Percentiles rank a stretch among this genome's conserved stretches.
Evolutionary conservation across 2,113 vertebrate species (phyloP).

Genomic region (Speoplatyrhinus poulsoni): DNA sequence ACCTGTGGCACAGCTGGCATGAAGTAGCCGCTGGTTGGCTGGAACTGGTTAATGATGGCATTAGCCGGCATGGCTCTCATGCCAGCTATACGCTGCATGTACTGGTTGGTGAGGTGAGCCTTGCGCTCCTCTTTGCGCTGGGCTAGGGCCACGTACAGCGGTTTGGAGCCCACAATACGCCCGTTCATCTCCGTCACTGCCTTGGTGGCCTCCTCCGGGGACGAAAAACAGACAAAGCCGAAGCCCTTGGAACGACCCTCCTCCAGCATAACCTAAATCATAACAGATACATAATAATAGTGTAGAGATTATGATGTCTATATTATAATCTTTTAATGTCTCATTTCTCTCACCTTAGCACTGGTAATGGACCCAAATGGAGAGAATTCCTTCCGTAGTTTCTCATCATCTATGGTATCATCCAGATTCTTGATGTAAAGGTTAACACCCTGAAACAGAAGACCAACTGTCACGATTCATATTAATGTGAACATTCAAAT

Average conservation of each 20-base stretch:
- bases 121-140: constrained; percentile 98
- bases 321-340: no score
- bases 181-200: constrained; percentile 99
- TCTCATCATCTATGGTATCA: constrained; percentile 98
- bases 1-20: constrained; percentile 98
- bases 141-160: constrained; percentile 92
- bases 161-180: constrained; percentile 96
- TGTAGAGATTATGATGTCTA: background rate
- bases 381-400: constrained; percentile 95
- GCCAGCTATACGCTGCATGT: constrained; percentile 98
- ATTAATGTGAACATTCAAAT: background rate
- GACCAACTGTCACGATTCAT: background rate
- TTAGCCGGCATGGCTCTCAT: constrained; percentile 97
- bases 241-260: constrained; percentile 98
- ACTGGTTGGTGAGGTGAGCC: constrained; percentile 97
- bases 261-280: constrained; percentile 92
- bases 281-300: background rate
- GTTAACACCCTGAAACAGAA: constrained; percentile 88
- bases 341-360: constrained; percentile 83
- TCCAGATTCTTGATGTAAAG: constrained; percentile 98
- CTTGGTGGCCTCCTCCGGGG: constrained; percentile 97
- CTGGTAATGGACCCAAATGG: constrained; percentile 98
- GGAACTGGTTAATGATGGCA: constrained; percentile 98
- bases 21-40: constrained; percentile 95
- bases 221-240: constrained; percentile 98